Conservation (phyloP, 2,888 invertebrate genomes). For the Fissipunctia ypsillon region DNA sequence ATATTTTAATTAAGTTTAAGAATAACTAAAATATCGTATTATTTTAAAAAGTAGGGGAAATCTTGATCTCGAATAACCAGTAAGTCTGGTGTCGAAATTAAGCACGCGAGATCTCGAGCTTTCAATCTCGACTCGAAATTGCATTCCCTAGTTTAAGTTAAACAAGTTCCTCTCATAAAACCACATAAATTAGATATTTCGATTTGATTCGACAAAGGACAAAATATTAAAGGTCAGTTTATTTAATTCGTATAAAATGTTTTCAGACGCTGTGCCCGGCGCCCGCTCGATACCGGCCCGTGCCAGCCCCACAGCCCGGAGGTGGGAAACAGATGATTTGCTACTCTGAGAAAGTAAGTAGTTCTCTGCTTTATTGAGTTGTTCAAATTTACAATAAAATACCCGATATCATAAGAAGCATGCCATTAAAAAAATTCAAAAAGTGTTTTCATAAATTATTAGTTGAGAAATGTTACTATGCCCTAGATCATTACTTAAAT, state of each 20-base stretch:
- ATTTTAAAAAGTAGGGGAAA: background rate
- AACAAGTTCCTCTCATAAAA: conserved; percentile 1
- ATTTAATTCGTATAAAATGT: background rate
- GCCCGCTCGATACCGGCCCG: conserved; percentile 84
- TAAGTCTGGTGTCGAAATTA: too few relatives aligned
- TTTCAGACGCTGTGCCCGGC: conserved; percentile 84
- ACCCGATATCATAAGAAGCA: too few relatives aligned
- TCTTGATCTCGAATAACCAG: background rate
- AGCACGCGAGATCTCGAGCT: background rate
- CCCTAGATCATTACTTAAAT: too few relatives aligned
- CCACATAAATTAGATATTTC: background rate
- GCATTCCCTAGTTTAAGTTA: background rate
- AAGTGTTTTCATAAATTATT: too few relatives aligned
- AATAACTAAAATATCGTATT: too few relatives aligned
- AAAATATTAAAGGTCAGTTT: background rate
- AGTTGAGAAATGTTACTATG: too few relatives aligned
- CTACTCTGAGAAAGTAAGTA: conserved; percentile 87
- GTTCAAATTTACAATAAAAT: too few relatives aligned
- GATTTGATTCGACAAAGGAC: background rate
- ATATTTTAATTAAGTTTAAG: background rate
- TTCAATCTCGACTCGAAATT: background rate
- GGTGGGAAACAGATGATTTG: conserved; percentile 89
- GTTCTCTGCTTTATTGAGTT: background rate
- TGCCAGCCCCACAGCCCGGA: conserved; percentile 85
- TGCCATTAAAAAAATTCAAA: too few relatives aligned